Percentiles rank a stretch among this genome's conserved stretches.
These are phyloP conservation scores for Myopa tessellatipennis DNA, from an alignment of 2,888 invertebrate genomes.

Conservation along the genomic window DNA sequence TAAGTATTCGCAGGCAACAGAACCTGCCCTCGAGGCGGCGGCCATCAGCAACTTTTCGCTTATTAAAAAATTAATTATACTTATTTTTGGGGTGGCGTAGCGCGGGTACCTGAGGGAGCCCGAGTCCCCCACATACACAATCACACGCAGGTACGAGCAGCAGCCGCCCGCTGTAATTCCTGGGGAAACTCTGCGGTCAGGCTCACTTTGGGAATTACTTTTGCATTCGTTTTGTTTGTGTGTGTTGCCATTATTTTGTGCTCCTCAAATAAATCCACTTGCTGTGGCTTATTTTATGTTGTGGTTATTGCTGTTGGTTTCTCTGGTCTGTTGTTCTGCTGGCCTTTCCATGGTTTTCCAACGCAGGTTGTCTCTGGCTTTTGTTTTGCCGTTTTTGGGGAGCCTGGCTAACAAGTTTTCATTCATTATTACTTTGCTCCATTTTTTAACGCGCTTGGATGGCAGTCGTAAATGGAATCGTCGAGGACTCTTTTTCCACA, in stretches of 20 bases:
- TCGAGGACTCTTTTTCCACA: conserved; percentile 18
- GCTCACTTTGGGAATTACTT: conserved; percentile 47
- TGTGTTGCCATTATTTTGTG: neutral
- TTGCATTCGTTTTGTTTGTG: conserved; percentile 37
- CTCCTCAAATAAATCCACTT: conserved; percentile 36
- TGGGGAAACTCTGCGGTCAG: conserved; percentile 42
- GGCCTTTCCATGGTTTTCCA: too few relatives aligned
- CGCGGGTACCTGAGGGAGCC: neutral
- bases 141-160: neutral
- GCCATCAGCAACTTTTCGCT: conserved; percentile 46
- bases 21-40: conserved; percentile 29
- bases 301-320: neutral
- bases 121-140: neutral
- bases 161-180: conserved; percentile 2
- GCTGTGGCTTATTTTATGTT: conserved; percentile 30
- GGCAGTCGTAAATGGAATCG: conserved; percentile 13
- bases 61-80: conserved; percentile 50
- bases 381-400: neutral
- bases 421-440: conserved; percentile 7
- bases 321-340: neutral
- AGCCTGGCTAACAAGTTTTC: conserved; percentile 16
- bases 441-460: neutral
- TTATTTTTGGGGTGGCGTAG: conserved; percentile 27
- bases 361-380: neutral
- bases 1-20: neutral